phyloP scores from a whole-genome alignment of 2,797 vertebrate genomes.

The Darevskia mixta region DNA sequence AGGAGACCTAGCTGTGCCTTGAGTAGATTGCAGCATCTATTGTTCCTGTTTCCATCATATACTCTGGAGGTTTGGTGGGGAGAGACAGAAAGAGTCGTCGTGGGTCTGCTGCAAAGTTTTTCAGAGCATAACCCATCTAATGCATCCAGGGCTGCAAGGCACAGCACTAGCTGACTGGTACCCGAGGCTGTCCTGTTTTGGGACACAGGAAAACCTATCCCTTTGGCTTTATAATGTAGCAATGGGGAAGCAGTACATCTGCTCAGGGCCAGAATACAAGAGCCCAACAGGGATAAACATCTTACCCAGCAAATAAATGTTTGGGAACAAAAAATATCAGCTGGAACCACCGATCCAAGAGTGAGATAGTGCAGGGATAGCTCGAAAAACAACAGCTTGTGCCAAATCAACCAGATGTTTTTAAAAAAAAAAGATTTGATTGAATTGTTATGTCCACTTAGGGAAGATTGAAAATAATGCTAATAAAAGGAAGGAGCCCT shows the following conservation, averaged over 20 bases:
- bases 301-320: background rate
- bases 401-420: background rate
- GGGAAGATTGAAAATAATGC: background rate
- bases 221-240: background rate
- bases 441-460: background rate
- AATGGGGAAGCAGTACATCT: background rate
- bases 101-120: background rate
- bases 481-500: constrained; percentile 16
- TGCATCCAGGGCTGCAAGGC: background rate
- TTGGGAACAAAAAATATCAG: too few species aligned
- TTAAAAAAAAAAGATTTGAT: too few species aligned
- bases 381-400: background rate
- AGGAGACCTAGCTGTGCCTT: background rate
- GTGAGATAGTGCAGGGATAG: background rate
- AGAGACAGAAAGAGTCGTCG: background rate
- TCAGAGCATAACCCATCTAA: background rate
- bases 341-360: background rate
- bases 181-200: background rate
- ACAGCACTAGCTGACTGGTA: background rate
- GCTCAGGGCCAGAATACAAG: background rate
- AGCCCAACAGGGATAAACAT: background rate
- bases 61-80: background rate
- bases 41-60: background rate
- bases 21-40: background rate
- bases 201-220: background rate